Base-by-base conservation (phyloP, 2,888 invertebrate species). In the Cerastoderma edule region DNA sequence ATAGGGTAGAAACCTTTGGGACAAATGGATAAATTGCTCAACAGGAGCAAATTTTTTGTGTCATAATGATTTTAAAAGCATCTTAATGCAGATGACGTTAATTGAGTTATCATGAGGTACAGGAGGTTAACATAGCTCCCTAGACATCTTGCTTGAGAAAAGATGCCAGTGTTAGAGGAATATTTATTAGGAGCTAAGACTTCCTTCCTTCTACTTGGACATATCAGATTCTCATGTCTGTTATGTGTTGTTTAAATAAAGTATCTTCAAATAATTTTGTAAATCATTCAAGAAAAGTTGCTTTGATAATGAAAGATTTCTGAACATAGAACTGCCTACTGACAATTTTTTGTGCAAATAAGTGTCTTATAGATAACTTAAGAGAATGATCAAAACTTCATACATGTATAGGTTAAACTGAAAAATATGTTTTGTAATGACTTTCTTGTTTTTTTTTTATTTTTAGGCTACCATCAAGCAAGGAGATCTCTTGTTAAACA, bases 401-500 rank as follows among this genome's bases (percentile, higher is more conserved):
- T 16, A 28, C 6, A 56, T 8, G 8, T 8, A 22, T 27, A 27
- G 8, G 28, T 8, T 28, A 27, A 27, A 4, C 24, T n/a, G 28
- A 56, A 56, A 27, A 27, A 27, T 56, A 8, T n/a, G 24, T 2
- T 28, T 5, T 57, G 1, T 16, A 30, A 16, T 53, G 35, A 4
- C 2, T 46, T 50, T 22, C n/a, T 54, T n/a, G 19, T 13, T 30
- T n/a, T 32, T 22, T 73, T 50, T 13, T 70, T 57, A 68, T 66
- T 91, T 91, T 48, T 87, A 93, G 93, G 93, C 98, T 1, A 98
- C 98, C 88, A 98, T 99, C 83, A 99, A 99, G 91, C 99, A 99
- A 93, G 99, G 99, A 8, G 99, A 99, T 93, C 95, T 99, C 77
- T 94, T 99, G 13, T 95, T 99, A 78, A 99, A 99, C 93, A 95